Evolutionary conservation across 2,113 vertebrate genomes (phyloP), one percentile per base, ranked within the genome.

Genomic region (Heliornis fulica): DNA sequence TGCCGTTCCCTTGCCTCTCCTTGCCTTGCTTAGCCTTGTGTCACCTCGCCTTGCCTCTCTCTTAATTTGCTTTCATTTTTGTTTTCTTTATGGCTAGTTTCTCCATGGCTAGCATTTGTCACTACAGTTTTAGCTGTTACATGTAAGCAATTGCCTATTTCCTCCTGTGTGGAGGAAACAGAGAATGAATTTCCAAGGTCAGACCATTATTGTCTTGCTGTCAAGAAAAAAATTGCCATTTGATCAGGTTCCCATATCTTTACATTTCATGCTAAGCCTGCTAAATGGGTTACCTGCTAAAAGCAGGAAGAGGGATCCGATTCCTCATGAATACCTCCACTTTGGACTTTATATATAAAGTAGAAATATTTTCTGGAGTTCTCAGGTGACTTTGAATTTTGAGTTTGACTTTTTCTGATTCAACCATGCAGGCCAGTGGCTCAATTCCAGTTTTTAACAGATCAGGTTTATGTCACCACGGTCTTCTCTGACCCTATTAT

Each of bases 11-110:
- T 61, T 20, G 7, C 7, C 7, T 77, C 20, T 14, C 23, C 9
- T 75, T 8, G 2, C 13, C n/a, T 57, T 4, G 1, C 12, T 9
- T 77, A 0, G 0, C 22, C 46, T 65, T 3, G 4, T 20, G 19
- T 46, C 45, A 46, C 46, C 46, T 46, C 45, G 20, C 45, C 45
- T 46, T 46, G 20, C 45, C 46, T 46, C 8, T 26, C 3, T 32
- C 12, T 38, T 34, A 0, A 19, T 70, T 74, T 74, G n/a, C 32
- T 45, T 66, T 41, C 7, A 34, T 36, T 72, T 64, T 8, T 10
- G 32, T 50, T 34, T 88, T 40, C 7, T 50, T 51, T 15, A 26
- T 41, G 29, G 20, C 15, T 79, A 41, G n/a, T 87, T 83, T 84
- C 63, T 36, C 34, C 7, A 11, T 51, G 25, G 22, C 34, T 82